phyloP scores from a whole-genome alignment of 2,888 invertebrate species.

The Acrocera orbiculus region DNA sequence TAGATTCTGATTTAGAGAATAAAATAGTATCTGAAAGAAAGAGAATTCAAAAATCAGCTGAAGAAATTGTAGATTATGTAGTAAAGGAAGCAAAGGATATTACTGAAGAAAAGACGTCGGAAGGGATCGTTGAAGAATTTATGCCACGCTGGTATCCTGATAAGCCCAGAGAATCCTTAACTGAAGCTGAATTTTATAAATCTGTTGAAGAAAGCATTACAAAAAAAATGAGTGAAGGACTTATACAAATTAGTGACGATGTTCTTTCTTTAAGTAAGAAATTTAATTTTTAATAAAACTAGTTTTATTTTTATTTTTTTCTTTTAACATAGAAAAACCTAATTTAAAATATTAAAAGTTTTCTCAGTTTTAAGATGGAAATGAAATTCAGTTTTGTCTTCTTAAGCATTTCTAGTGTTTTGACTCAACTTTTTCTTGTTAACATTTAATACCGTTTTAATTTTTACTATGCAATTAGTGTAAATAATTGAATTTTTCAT shows the following conservation, averaged over 20 bases:
- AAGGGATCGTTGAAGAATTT: conserved; percentile 9
- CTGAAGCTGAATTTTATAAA: conserved; percentile 29
- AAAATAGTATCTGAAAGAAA: conserved; percentile 12
- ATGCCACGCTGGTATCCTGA: conserved; percentile 17
- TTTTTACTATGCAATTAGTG: too few species aligned
- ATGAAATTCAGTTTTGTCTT: neutral
- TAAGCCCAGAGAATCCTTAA: conserved; percentile 23
- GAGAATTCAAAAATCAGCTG: conserved; percentile 11
- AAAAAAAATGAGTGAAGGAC: conserved; percentile 28
- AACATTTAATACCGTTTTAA: too few species aligned
- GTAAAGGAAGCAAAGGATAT: conserved; percentile 3
- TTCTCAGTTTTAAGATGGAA: too few species aligned
- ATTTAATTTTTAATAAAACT: conserved; percentile 14
- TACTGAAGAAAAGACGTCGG: conserved; percentile 2
- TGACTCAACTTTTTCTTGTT: too few species aligned
- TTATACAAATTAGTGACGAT: conserved; percentile 24
- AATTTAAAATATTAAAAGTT: too few species aligned
- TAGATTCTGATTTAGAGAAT: conserved; percentile 11
- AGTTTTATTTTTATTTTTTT: neutral
- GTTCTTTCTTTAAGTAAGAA: conserved; percentile 13
- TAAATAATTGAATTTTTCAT: too few species aligned
- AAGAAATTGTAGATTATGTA: neutral
- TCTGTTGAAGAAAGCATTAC: conserved; percentile 27
- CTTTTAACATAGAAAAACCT: neutral
- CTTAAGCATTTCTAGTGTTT: too few species aligned